These are phyloP conservation scores for Pocota personata DNA, from an alignment of 2,888 invertebrate species.

Conservation along the genomic window DNA sequence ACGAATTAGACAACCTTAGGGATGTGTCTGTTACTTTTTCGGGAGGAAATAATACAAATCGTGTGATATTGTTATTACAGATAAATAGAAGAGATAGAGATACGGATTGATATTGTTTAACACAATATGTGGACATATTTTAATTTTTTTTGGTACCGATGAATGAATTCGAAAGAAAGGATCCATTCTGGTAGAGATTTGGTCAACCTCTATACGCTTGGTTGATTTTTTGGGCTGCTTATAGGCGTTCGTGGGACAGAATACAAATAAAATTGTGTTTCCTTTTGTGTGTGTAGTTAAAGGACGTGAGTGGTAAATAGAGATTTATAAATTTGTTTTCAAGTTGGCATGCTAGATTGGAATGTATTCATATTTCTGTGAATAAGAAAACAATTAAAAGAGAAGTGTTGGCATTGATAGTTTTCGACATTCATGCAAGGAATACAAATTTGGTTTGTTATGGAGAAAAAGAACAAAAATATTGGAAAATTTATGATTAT, in stretches of 20 bases:
- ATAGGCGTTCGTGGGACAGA: slow-evolving; percentile 63
- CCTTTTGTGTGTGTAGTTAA: slow-evolving; percentile 10
- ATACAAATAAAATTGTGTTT: slow-evolving; percentile 10
- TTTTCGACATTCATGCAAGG: not conserved
- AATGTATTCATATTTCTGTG: slow-evolving; percentile 13
- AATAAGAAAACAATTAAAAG: slow-evolving; percentile 43
- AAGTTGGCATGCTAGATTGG: slow-evolving; percentile 8
- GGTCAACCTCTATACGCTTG: slow-evolving; percentile 76
- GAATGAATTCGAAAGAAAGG: slow-evolving; percentile 53
- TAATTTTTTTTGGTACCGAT: slow-evolving; percentile 18
- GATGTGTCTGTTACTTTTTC: slow-evolving; percentile 8
- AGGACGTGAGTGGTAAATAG: slow-evolving; percentile 47
- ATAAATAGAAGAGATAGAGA: slow-evolving; percentile 53
- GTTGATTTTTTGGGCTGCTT: slow-evolving; percentile 68
- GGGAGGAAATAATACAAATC: slow-evolving; percentile 63
- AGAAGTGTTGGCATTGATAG: slow-evolving; percentile 18
- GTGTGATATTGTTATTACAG: slow-evolving; percentile 72
- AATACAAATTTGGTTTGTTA: slow-evolving; percentile 28
- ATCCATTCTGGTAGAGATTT: slow-evolving; percentile 58
- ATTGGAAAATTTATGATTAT: slow-evolving; percentile 21
- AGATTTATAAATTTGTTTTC: slow-evolving; percentile 9
- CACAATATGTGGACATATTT: slow-evolving; percentile 41
- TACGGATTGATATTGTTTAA: slow-evolving; percentile 53
- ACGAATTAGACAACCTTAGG: not conserved
- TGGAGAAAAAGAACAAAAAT: not conserved